These are phyloP conservation scores for Morone saxatilis DNA, from an alignment of 2,113 vertebrate genomes.

Conservation along the genomic window DNA sequence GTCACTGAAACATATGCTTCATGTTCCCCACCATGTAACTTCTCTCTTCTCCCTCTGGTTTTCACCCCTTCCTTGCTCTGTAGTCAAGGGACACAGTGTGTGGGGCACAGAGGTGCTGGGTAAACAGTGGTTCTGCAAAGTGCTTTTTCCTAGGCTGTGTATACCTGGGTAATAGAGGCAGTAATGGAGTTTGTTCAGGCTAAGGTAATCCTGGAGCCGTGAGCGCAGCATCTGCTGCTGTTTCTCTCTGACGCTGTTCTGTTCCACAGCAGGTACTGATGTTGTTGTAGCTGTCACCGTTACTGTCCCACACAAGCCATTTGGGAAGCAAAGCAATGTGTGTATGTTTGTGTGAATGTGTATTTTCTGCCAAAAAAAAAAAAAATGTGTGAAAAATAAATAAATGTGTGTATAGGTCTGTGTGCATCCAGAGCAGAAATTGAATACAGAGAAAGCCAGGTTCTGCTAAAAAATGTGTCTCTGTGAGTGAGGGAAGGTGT, in stretches of 20 bases:
- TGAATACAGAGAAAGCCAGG: conserved; percentile 15
- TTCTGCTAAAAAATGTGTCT: conserved; percentile 40
- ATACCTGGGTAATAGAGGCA: conserved; percentile 76
- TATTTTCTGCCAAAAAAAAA: neutral
- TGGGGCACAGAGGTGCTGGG: conserved; percentile 61
- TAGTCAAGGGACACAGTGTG: conserved; percentile 55
- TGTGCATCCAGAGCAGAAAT: conserved; percentile 30
- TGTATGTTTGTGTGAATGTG: conserved; percentile 33
- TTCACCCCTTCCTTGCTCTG: conserved; percentile 48
- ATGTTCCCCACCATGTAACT: conserved; percentile 30
- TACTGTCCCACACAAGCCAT: conserved; percentile 66
- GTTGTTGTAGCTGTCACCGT: conserved; percentile 59
- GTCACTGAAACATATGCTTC: conserved; percentile 10
- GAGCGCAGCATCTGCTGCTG: conserved; percentile 65
- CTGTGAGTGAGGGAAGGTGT: conserved; percentile 1
- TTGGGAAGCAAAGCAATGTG: conserved; percentile 48
- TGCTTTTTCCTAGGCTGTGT: conserved; percentile 73
- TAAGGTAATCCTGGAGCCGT: conserved; percentile 73
- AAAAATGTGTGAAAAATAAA: conserved; percentile 25
- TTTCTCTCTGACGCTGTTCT: conserved; percentile 57
- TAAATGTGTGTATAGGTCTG: neutral
- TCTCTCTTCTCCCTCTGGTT: conserved; percentile 16
- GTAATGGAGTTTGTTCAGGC: conserved; percentile 82
- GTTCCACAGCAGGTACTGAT: conserved; percentile 69
- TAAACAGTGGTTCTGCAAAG: conserved; percentile 77